Base-by-base conservation (phyloP, 2,888 invertebrate genomes). In the Agrenia bidenticulata region DNA sequence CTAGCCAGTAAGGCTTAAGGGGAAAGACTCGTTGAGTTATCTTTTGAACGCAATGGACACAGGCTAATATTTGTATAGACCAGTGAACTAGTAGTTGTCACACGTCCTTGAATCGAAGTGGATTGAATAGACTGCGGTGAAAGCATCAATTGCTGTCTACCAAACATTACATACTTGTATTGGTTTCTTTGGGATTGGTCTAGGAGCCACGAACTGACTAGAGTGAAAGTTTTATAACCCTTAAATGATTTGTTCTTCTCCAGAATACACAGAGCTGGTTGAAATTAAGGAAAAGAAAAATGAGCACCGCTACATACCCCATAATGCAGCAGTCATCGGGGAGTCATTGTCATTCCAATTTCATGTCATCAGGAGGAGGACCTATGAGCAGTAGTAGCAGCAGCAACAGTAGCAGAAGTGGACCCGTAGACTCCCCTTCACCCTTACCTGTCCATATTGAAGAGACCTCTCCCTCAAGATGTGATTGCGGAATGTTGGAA, bases 201-300 rank as follows among this genome's bases (percentile, higher is more conserved):
- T n/a, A n/a, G n/a, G n/a, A n/a, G n/a, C n/a, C n/a, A n/a, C n/a
- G n/a, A n/a, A n/a, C n/a, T n/a, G n/a, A n/a, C n/a, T n/a, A n/a
- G n/a, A n/a, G n/a, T n/a, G n/a, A n/a, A n/a, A n/a, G n/a, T n/a
- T n/a, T n/a, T n/a, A n/a, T n/a, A n/a, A n/a, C n/a, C n/a, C n/a
- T n/a, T n/a, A n/a, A n/a, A n/a, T n/a, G n/a, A n/a, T 32, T 32
- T 32, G 4, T 11, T 32, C 9, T 45, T 17, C 19, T 45, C n/a
- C 53, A 67, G 67, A 67, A 58, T 49, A 32, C 64, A 61, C 66
- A 68, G 57, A 61, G 55, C 66, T 73, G 73, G 75, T 63, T 73
- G 61, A 73, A 75, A 60, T 58, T 75, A 50, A 66, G 75, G 51
- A 73, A 71, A 61, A 56, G 73, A 61, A 73, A 73, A 68, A 75